Conservation (phyloP, 1,140 invertebrate genomes). For the Diprion similis region DNA sequence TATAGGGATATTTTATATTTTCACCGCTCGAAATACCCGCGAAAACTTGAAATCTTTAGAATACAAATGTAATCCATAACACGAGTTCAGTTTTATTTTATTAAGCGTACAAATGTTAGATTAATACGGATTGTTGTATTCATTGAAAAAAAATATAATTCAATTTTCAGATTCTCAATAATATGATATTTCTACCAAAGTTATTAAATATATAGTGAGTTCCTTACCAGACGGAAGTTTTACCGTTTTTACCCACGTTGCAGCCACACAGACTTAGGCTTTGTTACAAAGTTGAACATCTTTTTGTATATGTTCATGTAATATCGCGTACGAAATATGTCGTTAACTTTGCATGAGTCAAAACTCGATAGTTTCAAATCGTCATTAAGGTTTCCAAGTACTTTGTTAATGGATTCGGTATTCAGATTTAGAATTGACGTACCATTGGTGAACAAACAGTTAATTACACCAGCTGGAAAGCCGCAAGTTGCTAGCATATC, state of each 20-base stretch:
- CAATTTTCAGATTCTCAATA: no score
- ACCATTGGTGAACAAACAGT: constrained; percentile 12
- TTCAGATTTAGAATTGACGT: background rate
- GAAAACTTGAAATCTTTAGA: no score
- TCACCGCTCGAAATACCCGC: no score
- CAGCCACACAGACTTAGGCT: no score
- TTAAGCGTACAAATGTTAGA: background rate
- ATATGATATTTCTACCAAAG: no score
- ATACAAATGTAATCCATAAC: no score
- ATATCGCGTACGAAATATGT: background rate
- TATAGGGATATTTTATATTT: no score
- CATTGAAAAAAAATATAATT: background rate
- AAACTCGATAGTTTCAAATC: background rate
- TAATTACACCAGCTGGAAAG: constrained; percentile 29
- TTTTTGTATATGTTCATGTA: background rate
- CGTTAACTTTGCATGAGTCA: no score
- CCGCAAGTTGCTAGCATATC: constrained; percentile 26
- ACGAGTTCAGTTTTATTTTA: no score
- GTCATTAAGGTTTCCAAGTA: background rate
- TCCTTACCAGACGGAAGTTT: background rate
- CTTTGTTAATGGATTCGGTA: background rate
- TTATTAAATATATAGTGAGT: no score
- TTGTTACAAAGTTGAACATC: background rate
- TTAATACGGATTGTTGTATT: background rate
- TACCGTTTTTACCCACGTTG: background rate